Conservation (phyloP, 1,140 invertebrate genomes). For the Lepidurus apus region DNA sequence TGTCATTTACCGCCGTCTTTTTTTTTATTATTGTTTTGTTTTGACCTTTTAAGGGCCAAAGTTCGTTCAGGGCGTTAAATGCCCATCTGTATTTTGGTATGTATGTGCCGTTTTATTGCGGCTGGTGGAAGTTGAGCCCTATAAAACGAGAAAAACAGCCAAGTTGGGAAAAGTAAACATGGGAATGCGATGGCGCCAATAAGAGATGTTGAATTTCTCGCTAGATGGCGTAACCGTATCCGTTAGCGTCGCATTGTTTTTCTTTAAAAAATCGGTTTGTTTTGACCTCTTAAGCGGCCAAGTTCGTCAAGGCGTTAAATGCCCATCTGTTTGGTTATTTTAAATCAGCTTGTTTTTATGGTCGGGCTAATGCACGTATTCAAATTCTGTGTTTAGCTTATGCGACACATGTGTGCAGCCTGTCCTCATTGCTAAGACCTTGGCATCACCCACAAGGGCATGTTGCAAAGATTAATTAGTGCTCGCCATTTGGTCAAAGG, state of each 20-base stretch:
- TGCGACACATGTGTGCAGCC: not conserved
- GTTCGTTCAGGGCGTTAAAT: not conserved
- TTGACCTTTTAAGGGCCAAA: not conserved
- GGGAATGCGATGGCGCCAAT: too few relatives aligned
- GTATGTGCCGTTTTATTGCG: too few relatives aligned
- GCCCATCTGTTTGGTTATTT: not conserved
- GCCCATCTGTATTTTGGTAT: not conserved
- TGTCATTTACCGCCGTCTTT: not conserved
- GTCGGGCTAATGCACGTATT: not conserved
- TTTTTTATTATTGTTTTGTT: not conserved
- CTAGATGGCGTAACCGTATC: not conserved
- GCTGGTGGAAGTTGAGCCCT: not conserved
- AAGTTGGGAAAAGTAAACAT: not conserved
- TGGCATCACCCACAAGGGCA: not conserved
- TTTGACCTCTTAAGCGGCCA: not conserved
- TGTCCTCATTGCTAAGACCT: not conserved
- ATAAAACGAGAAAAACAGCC: not conserved
- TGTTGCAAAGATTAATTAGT: not conserved
- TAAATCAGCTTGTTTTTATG: slow-evolving; percentile 11
- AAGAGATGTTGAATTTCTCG: not conserved
- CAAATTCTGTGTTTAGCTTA: not conserved
- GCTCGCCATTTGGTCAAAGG: not conserved
- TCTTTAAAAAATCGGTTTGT: not conserved
- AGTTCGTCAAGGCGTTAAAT: not conserved
- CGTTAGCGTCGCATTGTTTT: not conserved